These are phyloP conservation scores for Tinea trinotella DNA, from an alignment of 2,888 invertebrate species.

Conservation along the genomic window DNA sequence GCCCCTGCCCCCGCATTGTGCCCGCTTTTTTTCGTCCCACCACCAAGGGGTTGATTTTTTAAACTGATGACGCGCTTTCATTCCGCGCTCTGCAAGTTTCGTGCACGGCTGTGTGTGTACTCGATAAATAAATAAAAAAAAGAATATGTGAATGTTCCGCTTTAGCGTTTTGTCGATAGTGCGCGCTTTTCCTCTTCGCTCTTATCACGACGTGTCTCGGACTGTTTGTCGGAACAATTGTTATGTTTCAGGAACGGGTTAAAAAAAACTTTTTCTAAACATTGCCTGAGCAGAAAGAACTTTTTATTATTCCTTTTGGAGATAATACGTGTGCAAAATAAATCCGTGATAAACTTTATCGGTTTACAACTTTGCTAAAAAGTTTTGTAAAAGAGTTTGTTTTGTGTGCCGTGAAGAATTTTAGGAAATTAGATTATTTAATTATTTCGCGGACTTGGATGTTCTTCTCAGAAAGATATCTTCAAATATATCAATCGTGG, in stretches of 20 bases:
- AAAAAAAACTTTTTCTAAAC: constrained; percentile 13
- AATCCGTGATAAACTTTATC: background rate
- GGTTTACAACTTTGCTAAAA: background rate
- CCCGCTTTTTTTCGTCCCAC: constrained; percentile 65
- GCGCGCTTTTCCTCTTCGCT: constrained; percentile 42
- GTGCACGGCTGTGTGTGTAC: constrained; percentile 68
- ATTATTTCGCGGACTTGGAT: background rate
- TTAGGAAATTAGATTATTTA: background rate
- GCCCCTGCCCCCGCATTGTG: constrained; percentile 52
- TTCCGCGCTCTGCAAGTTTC: constrained; percentile 71
- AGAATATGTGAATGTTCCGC: constrained; percentile 33
- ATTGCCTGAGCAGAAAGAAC: background rate
- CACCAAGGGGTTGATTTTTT: constrained; percentile 73
- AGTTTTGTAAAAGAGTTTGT: background rate
- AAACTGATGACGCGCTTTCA: constrained; percentile 75
- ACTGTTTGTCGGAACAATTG: constrained; percentile 7
- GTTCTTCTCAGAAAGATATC: background rate
- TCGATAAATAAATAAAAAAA: constrained; percentile 59
- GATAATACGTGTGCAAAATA: background rate
- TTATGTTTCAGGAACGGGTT: background rate
- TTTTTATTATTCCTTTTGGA: background rate
- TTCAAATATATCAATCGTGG: constrained; percentile 33
- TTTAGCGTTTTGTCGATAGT: constrained; percentile 59
- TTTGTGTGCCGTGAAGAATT: background rate
- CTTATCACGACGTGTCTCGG: constrained; percentile 14